A percentile compares a stretch with the other conserved stretches of the same genome.
These are phyloP conservation scores for Ceratina calcarata DNA, from an alignment of 1,140 invertebrate genomes.

Conservation along the genomic window DNA sequence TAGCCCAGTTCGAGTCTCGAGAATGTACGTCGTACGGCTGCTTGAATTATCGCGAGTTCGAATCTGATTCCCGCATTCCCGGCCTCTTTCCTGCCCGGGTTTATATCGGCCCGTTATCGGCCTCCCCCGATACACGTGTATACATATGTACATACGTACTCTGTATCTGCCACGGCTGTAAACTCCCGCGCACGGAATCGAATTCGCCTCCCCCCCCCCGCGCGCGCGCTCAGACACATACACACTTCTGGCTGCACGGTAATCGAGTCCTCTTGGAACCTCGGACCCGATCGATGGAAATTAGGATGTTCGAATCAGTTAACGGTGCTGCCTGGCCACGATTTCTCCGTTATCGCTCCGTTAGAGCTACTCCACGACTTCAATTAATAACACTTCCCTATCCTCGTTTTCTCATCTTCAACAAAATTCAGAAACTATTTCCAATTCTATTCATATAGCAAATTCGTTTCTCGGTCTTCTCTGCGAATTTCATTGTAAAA, in stretches of 20 bases:
- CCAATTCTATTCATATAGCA: no score
- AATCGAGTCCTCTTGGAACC: constrained; percentile 32
- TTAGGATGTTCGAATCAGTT: constrained; percentile 32
- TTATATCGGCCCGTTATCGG: constrained; percentile 24
- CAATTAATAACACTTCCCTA: constrained; percentile 10
- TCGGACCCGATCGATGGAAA: constrained; percentile 29
- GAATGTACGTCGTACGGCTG: background rate
- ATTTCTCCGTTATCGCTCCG: constrained; percentile 25
- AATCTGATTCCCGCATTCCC: constrained; percentile 18
- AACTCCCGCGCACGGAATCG: constrained; percentile 31
- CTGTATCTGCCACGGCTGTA: constrained; percentile 15
- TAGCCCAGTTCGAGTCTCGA: background rate
- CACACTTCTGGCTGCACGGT: constrained; percentile 12
- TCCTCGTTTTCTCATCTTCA: no score
- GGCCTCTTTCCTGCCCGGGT: background rate
- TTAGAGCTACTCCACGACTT: background rate
- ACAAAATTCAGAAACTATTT: no score
- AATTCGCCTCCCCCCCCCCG: background rate
- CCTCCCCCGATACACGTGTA: constrained; percentile 9
- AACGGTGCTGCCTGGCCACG: constrained; percentile 16
- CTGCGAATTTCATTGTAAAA: no score
- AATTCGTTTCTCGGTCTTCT: no score
- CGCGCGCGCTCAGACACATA: no score
- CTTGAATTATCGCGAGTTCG: constrained; percentile 9
- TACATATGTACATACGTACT: no score